Evolutionary conservation across 2,888 invertebrate genomes (phyloP).

Genomic region (Andrena fulva): DNA sequence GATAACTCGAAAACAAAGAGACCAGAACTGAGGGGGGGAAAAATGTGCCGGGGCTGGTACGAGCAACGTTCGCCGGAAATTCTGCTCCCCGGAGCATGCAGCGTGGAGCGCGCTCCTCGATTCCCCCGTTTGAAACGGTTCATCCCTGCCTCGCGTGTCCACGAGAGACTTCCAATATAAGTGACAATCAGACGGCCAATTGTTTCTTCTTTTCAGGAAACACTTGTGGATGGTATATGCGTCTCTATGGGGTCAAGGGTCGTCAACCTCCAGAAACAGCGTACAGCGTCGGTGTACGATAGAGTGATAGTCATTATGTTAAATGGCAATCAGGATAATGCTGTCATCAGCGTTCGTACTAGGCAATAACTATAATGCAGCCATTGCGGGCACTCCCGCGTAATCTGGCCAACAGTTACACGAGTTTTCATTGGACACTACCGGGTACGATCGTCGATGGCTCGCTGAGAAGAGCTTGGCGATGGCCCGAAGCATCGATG

Average conservation of each 20-base stretch:
- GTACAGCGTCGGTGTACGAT: conserved; percentile 63
- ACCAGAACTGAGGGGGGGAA: neutral
- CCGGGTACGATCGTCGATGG: conserved; percentile 57
- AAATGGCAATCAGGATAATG: conserved; percentile 83
- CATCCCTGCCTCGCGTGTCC: neutral
- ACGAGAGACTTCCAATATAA: conserved; percentile 30
- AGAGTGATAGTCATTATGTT: conserved; percentile 80
- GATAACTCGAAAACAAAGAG: neutral
- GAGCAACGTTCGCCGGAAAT: neutral
- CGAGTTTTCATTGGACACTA: conserved; percentile 74
- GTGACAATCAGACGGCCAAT: conserved; percentile 64
- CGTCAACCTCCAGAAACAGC: conserved; percentile 74
- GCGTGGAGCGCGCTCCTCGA: no score
- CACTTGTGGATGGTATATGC: conserved; percentile 43
- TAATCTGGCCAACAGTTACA: conserved; percentile 70
- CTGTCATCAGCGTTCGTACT: conserved; percentile 79
- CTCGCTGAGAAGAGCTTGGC: neutral
- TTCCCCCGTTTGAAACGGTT: neutral
- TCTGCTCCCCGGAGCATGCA: neutral
- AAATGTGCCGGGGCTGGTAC: neutral
- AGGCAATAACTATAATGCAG: conserved; percentile 74
- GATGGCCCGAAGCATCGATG: no score
- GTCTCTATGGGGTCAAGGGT: conserved; percentile 70
- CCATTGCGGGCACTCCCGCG: conserved; percentile 70
- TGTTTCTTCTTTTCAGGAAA: conserved; percentile 72